These are phyloP conservation scores for Ricordea florida DNA, from an alignment of 92 coral and sea anemone genomes.

Conservation along the genomic window DNA sequence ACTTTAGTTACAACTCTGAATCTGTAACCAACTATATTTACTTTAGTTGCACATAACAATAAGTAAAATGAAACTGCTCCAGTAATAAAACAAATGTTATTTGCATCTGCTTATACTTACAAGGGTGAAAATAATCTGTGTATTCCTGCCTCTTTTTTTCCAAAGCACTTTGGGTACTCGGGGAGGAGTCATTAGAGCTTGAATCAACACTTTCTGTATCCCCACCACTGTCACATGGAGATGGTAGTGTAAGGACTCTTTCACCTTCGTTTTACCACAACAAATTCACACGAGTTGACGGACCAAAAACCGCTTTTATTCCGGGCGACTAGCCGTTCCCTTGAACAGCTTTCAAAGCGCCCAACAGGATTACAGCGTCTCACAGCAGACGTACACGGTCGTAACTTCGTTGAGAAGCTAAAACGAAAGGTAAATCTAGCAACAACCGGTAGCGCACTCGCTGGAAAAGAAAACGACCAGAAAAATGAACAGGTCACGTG, in stretches of 20 bases:
- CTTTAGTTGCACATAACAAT: background rate
- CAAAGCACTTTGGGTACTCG: slow-evolving; percentile 10
- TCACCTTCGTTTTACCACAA: no score
- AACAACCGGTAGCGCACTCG: no score
- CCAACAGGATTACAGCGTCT: no score
- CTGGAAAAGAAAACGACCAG: no score
- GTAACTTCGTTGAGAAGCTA: no score
- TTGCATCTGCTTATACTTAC: slow-evolving; percentile 14
- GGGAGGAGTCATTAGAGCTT: slow-evolving; percentile 7
- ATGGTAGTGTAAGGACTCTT: background rate
- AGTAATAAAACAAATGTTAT: slow-evolving; percentile 4
- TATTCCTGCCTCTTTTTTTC: slow-evolving; percentile 1
- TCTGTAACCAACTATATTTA: slow-evolving; percentile 5
- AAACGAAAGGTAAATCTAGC: no score
- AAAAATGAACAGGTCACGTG: no score
- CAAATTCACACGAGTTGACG: no score
- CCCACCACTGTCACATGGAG: slow-evolving; percentile 4
- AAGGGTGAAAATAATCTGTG: slow-evolving; percentile 7
- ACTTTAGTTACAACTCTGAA: background rate
- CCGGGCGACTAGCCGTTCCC: no score
- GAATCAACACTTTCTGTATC: slow-evolving; percentile 13
- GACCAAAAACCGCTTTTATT: no score
- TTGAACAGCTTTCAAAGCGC: no score
- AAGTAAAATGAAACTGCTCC: slow-evolving; percentile 1
- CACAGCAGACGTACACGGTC: no score